These are phyloP conservation scores for Fistularia tabacaria DNA, from an alignment of 2,797 vertebrate species.

Conservation along the genomic window DNA sequence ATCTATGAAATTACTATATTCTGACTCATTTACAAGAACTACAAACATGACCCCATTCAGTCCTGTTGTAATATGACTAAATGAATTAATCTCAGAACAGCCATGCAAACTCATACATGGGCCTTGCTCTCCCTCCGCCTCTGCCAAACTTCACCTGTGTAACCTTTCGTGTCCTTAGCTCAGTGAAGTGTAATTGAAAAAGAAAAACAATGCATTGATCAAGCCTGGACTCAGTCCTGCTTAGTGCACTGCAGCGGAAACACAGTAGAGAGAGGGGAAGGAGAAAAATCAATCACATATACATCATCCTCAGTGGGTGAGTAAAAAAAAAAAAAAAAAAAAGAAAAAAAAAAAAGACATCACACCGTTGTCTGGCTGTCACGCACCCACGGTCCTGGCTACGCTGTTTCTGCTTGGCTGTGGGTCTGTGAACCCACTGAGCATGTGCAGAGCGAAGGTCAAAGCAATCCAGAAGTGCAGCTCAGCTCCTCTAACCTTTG, in stretches of 20 bases:
- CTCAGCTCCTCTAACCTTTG: slow-evolving; percentile 70
- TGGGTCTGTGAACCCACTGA: slow-evolving; percentile 58
- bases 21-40: too few species aligned
- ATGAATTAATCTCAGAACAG: neutral
- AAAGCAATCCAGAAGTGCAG: slow-evolving; percentile 73
- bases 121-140: slow-evolving; percentile 45
- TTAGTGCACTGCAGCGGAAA: slow-evolving; percentile 71
- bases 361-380: slow-evolving; percentile 71
- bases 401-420: slow-evolving; percentile 58
- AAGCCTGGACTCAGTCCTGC: slow-evolving; percentile 71
- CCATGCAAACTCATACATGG: slow-evolving; percentile 1
- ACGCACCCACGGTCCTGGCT: slow-evolving; percentile 67
- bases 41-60: too few species aligned
- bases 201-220: slow-evolving; percentile 79
- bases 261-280: slow-evolving; percentile 57
- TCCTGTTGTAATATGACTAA: too few species aligned
- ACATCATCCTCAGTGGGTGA: slow-evolving; percentile 71
- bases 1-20: too few species aligned
- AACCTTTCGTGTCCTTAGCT: slow-evolving; percentile 73
- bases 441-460: slow-evolving; percentile 73
- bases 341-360: slow-evolving; percentile 61
- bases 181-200: slow-evolving; percentile 76
- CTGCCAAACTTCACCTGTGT: slow-evolving; percentile 71
- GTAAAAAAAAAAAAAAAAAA: slow-evolving; percentile 54
- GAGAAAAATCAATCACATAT: slow-evolving; percentile 76